Evolutionary conservation across 2,797 vertebrate genomes (phyloP).

Genomic region (Eurystomus glaucurus): DNA sequence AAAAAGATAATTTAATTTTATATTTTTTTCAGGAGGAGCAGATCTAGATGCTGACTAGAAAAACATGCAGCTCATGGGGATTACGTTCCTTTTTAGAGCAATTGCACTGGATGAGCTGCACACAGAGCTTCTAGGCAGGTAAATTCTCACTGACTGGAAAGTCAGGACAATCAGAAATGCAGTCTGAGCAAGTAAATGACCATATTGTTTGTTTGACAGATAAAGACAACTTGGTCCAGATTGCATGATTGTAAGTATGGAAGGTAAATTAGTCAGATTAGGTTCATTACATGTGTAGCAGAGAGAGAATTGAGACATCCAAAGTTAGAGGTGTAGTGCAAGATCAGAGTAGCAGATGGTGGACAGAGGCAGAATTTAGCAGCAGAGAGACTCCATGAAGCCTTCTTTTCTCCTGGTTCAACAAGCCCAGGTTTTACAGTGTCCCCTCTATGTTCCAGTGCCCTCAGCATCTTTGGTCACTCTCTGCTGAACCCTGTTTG

Average conservation of each 20-base stretch:
- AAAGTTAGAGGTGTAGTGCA: neutral
- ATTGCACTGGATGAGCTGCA: neutral
- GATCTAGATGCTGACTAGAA: neutral
- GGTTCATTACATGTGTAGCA: neutral
- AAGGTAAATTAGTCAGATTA: neutral
- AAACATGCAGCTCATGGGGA: neutral
- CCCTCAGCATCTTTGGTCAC: neutral
- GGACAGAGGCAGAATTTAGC: neutral
- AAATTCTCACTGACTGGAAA: neutral
- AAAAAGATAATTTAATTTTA: neutral
- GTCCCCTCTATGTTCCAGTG: neutral
- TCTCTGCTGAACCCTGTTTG: neutral
- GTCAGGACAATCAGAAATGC: neutral
- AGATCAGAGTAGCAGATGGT: neutral
- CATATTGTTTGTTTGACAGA: neutral
- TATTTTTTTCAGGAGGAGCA: neutral
- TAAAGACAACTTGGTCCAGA: neutral
- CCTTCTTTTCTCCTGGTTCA: neutral
- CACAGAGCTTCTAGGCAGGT: neutral
- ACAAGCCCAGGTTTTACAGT: no score
- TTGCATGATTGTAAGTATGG: neutral
- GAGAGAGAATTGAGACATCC: neutral
- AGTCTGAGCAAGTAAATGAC: neutral
- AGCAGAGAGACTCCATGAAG: neutral
- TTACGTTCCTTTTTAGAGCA: neutral